These are phyloP conservation scores for Apeira syringaria DNA, from an alignment of 2,888 invertebrate species.

Conservation along the genomic window DNA sequence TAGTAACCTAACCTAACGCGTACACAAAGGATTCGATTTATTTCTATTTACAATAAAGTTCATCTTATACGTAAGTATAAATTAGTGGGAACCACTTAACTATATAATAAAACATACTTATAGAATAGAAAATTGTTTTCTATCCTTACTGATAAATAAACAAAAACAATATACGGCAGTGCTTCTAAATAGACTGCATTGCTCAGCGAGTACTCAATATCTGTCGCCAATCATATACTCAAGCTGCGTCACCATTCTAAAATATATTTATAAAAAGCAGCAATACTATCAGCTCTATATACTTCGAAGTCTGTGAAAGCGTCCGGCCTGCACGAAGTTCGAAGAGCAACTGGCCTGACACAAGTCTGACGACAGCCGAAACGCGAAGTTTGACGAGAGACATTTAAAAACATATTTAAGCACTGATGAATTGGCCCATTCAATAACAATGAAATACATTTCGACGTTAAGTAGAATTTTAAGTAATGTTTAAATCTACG, in stretches of 20 bases:
- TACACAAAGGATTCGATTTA: slow-evolving; percentile 31
- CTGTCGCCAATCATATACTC: too few relatives aligned
- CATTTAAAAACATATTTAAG: too few relatives aligned
- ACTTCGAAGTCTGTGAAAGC: too few relatives aligned
- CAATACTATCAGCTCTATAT: too few relatives aligned
- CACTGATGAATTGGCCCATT: slow-evolving; percentile 19
- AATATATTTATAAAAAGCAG: too few relatives aligned
- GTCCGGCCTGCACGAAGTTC: too few relatives aligned
- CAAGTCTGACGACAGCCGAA: too few relatives aligned
- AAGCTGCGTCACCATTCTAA: too few relatives aligned
- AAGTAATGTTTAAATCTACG: slow-evolving; percentile 8
- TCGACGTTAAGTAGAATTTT: slow-evolving; percentile 15
- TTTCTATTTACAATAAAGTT: slow-evolving; percentile 49
- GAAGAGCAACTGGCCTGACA: too few relatives aligned
- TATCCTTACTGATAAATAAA: slow-evolving; percentile 19
- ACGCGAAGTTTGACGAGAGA: too few relatives aligned
- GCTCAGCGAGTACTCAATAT: too few relatives aligned
- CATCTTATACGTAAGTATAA: slow-evolving; percentile 42
- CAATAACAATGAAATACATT: slow-evolving; percentile 14
- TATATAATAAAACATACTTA: slow-evolving; percentile 35
- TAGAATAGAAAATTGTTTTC: slow-evolving; percentile 25
- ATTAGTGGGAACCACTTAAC: slow-evolving; percentile 38
- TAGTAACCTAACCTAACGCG: slow-evolving; percentile 26
- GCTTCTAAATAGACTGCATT: too few relatives aligned
- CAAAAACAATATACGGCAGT: slow-evolving; percentile 8